These are phyloP conservation scores for Zeuzera pyrina DNA, from an alignment of 2,888 invertebrate genomes.

Conservation along the genomic window DNA sequence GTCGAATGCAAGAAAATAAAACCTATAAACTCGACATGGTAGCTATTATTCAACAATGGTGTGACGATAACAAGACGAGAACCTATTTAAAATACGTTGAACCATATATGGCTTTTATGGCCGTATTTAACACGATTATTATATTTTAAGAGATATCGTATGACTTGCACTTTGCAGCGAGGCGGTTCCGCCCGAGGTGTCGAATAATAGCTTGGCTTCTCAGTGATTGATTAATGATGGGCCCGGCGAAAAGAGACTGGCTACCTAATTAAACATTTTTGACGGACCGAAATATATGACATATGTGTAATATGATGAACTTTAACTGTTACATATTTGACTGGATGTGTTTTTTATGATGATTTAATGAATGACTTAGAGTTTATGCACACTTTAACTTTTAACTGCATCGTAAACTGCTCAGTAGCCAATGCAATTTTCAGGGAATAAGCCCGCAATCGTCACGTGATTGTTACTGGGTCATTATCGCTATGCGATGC, in stretches of 20 bases:
- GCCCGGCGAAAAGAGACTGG: conserved; percentile 55
- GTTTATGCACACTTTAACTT: not conserved
- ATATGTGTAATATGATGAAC: conserved; percentile 25
- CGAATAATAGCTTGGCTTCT: conserved; percentile 51
- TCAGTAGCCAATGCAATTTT: too few relatives aligned
- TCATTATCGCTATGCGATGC: too few relatives aligned
- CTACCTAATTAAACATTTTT: conserved; percentile 63
- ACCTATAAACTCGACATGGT: too few relatives aligned
- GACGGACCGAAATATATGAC: conserved; percentile 26
- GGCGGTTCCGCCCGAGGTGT: conserved; percentile 47
- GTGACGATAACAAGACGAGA: conserved; percentile 57
- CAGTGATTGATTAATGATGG: conserved; percentile 69
- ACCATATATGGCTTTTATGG: conserved; percentile 69
- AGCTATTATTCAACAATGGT: conserved; percentile 48
- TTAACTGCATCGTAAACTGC: not conserved
- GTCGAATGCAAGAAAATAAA: too few relatives aligned
- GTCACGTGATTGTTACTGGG: too few relatives aligned
- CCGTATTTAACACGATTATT: conserved; percentile 71
- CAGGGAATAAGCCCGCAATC: too few relatives aligned
- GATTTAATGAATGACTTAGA: not conserved
- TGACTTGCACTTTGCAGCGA: conserved; percentile 62
- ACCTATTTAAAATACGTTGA: conserved; percentile 63
- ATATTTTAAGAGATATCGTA: conserved; percentile 65
- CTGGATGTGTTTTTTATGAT: not conserved
- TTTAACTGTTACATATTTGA: not conserved